Percentiles rank a stretch among this genome's conserved stretches.
These are phyloP conservation scores for Athetis lepigone DNA, from an alignment of 2,888 invertebrate genomes.

Conservation along the genomic window DNA sequence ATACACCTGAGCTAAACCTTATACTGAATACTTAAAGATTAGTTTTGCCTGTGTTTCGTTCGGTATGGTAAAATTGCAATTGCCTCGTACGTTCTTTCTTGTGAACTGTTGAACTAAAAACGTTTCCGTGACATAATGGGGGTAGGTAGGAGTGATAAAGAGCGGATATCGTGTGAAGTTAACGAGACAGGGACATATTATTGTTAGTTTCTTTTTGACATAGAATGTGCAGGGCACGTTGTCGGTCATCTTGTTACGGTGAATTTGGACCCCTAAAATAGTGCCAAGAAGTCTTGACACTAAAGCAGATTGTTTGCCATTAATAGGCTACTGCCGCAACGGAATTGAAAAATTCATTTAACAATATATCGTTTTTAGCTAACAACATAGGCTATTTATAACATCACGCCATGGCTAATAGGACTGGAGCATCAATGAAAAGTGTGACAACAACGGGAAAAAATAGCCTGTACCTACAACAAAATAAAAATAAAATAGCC, in stretches of 20 bases:
- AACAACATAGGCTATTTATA: no score
- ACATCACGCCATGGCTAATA: no score
- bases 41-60: constrained; percentile 4
- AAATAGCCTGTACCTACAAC: no score
- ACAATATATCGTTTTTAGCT: no score
- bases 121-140: constrained; percentile 69
- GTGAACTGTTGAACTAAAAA: constrained; percentile 73
- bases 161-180: constrained; percentile 62
- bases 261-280: no score
- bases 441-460: no score
- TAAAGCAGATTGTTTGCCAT: no score
- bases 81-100: constrained; percentile 69
- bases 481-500: no score
- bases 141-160: constrained; percentile 64
- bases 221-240: background rate
- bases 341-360: no score
- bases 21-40: background rate
- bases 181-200: constrained; percentile 67
- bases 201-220: constrained; percentile 51
- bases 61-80: constrained; percentile 56
- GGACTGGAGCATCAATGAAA: no score
- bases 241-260: background rate
- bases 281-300: no score
- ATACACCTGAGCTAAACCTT: constrained; percentile 10
- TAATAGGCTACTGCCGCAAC: no score